These are phyloP conservation scores for Lycocorax pyrrhopterus DNA, from an alignment of 2,113 vertebrate genomes.

Conservation along the genomic window DNA sequence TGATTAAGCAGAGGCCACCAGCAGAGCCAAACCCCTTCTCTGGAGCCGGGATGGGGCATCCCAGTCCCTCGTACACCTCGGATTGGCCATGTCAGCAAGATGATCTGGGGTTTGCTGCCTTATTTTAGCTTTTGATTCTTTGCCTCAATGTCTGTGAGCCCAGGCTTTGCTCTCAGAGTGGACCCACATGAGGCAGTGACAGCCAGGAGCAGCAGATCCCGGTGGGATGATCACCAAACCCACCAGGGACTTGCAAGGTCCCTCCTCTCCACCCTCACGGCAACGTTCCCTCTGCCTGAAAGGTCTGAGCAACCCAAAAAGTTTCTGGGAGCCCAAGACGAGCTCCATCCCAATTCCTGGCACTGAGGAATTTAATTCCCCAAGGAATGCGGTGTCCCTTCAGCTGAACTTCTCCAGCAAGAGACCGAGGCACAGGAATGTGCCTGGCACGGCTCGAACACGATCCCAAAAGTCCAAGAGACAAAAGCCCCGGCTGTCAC, in stretches of 20 bases:
- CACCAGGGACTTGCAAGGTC: neutral
- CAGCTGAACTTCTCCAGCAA: neutral
- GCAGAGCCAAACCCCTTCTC: neutral
- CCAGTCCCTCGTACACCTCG: neutral
- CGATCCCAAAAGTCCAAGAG: neutral
- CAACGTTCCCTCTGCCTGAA: neutral
- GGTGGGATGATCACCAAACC: neutral
- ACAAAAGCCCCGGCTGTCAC: neutral
- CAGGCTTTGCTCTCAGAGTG: neutral
- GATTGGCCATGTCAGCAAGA: neutral
- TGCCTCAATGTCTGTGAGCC: neutral
- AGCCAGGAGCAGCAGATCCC: neutral
- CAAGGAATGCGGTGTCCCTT: neutral
- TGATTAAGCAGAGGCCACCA: neutral
- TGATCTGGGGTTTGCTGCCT: neutral
- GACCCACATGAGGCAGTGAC: accelerated
- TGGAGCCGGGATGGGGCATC: neutral
- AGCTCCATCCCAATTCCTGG: neutral
- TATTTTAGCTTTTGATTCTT: neutral
- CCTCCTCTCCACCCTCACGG: neutral
- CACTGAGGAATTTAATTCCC: neutral
- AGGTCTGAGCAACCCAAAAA: neutral
- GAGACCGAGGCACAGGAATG: neutral
- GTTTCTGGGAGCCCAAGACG: neutral
- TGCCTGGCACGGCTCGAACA: neutral